Base-by-base conservation (phyloP, 2,888 invertebrate species). In the Leptopilina syphax region DNA sequence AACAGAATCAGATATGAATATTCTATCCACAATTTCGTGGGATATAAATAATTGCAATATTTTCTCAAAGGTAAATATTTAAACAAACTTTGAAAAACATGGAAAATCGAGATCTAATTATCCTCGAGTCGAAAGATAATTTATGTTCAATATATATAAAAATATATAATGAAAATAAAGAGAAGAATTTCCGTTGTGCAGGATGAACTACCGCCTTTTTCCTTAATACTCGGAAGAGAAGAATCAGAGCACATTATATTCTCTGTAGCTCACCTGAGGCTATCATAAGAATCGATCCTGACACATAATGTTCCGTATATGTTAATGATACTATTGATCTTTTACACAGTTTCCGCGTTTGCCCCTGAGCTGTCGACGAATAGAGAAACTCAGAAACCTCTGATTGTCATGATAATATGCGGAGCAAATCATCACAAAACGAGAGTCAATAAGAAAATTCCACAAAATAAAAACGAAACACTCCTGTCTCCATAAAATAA, bases 241-340 rank as follows among this genome's bases (percentile, higher is more conserved):
- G 54, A 73, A 73, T 73, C 73, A 54, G 73, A 57, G 73, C 57
- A 73, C 73, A 73, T 57, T 73, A 73, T 73, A 44, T 44, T 44
- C 44, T 73, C 54, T 34, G 34, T n/a, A 50, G 34, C 1, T 57
- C n/a, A 34, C 34, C 50, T 24, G 73, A 73, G 73, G 54, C 73
- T 73, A 73, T 73, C 54, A 73, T 44, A 44, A 57, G 73, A 73
- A 73, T 73, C 73, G 34, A 57, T 27, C 13, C 54, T 73, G 34
- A 27, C 68, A 70, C 50, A 70, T 70, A 70, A 70, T 50, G 50
- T 47, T 12, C 50, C 57, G 54, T 73, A 73, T 73, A 73, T 73
- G 73, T 73, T 73, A 73, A 73, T 73, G 73, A 54, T 73, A 57
- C 73, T 73, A 73, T 73, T 57, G 57, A 73, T 73, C 57, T 73